phyloP scores from a whole-genome alignment of 2,797 vertebrate genomes.

The Eulemur mongoz region DNA sequence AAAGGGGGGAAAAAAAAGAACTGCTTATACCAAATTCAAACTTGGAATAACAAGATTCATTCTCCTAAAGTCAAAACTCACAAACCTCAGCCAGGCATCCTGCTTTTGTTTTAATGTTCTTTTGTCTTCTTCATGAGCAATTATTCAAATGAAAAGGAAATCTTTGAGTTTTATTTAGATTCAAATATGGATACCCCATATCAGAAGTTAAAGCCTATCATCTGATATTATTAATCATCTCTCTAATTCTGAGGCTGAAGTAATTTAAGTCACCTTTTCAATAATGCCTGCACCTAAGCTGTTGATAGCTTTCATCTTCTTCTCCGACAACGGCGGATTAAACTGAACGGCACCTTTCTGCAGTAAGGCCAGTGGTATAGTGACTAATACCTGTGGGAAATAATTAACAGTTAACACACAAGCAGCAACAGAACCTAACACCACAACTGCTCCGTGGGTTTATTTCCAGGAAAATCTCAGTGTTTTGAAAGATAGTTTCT shows the following conservation, averaged over 20 bases:
- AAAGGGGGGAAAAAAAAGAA: not conserved
- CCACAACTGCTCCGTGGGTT: not conserved
- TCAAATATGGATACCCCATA: not conserved
- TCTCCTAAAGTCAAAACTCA: not conserved
- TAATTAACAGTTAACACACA: not conserved
- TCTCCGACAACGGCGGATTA: constrained; percentile 92
- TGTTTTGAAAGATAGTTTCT: not conserved
- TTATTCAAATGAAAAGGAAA: not conserved
- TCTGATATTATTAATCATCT: not conserved
- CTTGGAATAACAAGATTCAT: not conserved
- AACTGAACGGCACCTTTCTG: constrained; percentile 94
- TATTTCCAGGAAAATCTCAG: not conserved
- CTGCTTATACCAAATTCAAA: not conserved
- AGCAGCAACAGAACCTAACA: not conserved
- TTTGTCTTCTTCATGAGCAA: not conserved
- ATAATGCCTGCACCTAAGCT: constrained; percentile 96
- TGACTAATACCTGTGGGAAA: constrained; percentile 92
- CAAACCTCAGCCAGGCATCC: not conserved
- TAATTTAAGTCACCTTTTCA: constrained; percentile 90
- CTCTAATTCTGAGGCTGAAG: not conserved
- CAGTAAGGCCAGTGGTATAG: constrained; percentile 93
- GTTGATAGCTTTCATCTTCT: constrained; percentile 97
- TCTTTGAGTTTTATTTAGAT: not conserved
- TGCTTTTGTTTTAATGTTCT: not conserved
- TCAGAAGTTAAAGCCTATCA: not conserved